phyloP scores from a whole-genome alignment of 2,888 invertebrate genomes.

The Anaspis maculata region DNA sequence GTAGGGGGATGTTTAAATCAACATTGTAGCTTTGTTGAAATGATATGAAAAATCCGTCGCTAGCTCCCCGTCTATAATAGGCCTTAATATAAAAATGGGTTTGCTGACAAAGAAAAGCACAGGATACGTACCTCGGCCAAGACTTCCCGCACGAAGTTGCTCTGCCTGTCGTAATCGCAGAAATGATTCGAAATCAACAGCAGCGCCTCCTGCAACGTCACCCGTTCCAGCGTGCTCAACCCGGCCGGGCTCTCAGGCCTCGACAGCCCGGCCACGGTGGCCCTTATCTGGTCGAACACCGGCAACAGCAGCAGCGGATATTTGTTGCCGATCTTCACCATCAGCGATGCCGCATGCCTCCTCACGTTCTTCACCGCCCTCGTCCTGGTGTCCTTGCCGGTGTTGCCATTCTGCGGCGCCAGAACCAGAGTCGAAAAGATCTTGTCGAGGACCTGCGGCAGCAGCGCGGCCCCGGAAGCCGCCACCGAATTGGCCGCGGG shows the following conservation, averaged over 20 bases:
- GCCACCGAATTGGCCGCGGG: conserved; percentile 49
- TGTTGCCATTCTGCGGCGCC: conserved; percentile 54
- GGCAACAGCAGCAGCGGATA: conserved; percentile 79
- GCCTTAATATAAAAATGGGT: too few relatives aligned
- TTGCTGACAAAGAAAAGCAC: too few relatives aligned
- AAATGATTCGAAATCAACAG: conserved; percentile 83
- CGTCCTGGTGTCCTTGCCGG: conserved; percentile 53
- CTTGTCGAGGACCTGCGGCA: conserved; percentile 79
- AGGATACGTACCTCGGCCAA: conserved; percentile 47
- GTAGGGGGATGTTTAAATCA: too few relatives aligned
- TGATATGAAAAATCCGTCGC: too few relatives aligned
- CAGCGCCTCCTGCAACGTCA: conserved; percentile 71
- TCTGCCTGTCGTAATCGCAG: conserved; percentile 70
- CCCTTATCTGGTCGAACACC: conserved; percentile 77
- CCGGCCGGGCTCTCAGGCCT: conserved; percentile 54
- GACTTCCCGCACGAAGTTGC: conserved; percentile 59
- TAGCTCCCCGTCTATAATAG: too few relatives aligned
- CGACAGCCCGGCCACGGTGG: conserved; percentile 63
- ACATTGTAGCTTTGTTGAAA: too few relatives aligned
- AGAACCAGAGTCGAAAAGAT: conserved; percentile 79
- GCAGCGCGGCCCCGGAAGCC: conserved; percentile 55
- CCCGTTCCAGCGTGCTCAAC: conserved; percentile 74
- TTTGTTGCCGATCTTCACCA: conserved; percentile 83
- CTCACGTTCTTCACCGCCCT: conserved; percentile 76
- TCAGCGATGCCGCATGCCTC: conserved; percentile 80